Conservation (phyloP, 2,888 invertebrate genomes). For the Ptilodon capucinus region DNA sequence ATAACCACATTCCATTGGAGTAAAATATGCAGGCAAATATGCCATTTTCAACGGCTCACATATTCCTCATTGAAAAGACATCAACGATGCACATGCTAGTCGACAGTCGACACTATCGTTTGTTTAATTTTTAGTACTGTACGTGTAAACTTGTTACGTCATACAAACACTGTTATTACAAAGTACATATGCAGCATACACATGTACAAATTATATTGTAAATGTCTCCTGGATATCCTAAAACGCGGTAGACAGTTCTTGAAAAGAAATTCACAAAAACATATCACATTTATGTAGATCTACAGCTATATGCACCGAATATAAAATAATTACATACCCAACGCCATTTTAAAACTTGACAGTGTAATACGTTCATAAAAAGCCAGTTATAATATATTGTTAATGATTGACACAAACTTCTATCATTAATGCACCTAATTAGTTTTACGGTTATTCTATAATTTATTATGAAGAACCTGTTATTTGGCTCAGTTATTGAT, state of each 20-base stretch:
- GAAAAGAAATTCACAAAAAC: too few relatives aligned
- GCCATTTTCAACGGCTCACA: slow-evolving; percentile 13
- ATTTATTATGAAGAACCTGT: slow-evolving; percentile 13
- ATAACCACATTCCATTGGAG: background rate
- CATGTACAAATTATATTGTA: too few relatives aligned
- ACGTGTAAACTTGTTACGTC: too few relatives aligned
- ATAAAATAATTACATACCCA: background rate
- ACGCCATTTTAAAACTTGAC: background rate
- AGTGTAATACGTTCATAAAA: background rate
- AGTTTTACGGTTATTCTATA: slow-evolving; percentile 22
- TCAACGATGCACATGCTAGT: slow-evolving; percentile 31
- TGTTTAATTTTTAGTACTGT: too few relatives aligned
- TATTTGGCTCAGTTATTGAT: slow-evolving; percentile 8
- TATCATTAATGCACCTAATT: slow-evolving; percentile 20
- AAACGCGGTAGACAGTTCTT: too few relatives aligned
- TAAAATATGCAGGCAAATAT: background rate
- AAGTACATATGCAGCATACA: background rate
- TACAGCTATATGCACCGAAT: too few relatives aligned
- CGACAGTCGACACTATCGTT: too few relatives aligned
- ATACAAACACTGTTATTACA: too few relatives aligned
- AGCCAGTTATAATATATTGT: slow-evolving; percentile 4
- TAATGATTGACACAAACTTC: slow-evolving; percentile 8
- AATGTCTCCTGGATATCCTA: too few relatives aligned
- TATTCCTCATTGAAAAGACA: slow-evolving; percentile 43
- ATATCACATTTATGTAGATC: too few relatives aligned